A percentile compares a stretch with the other conserved stretches of the same genome.
phyloP scores from a whole-genome alignment of 2,797 vertebrate species.

The Lemur catta region DNA sequence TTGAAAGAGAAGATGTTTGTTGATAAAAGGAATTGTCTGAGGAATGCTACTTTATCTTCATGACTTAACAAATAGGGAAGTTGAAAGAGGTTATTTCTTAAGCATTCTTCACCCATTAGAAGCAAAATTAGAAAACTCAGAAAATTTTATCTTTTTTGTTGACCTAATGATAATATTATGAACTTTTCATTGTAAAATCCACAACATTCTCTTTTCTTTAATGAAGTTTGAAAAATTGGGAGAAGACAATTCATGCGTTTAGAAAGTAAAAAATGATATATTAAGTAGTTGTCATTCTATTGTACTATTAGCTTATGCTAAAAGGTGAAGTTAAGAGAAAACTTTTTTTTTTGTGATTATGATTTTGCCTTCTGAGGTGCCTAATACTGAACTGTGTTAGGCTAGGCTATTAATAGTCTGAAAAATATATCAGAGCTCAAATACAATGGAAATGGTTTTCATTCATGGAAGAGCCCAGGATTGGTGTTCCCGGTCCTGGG shows the following conservation, averaged over 20 bases:
- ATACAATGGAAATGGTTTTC: background rate
- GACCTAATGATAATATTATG: background rate
- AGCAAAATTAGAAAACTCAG: constrained; percentile 11
- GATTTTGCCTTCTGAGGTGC: background rate
- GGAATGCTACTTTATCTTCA: background rate
- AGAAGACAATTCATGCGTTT: background rate
- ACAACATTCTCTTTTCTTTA: background rate
- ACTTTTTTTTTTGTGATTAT: background rate
- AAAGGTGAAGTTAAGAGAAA: background rate
- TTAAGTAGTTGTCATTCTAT: background rate
- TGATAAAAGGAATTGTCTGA: constrained; percentile 20
- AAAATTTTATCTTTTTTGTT: background rate
- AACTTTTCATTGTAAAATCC: background rate
- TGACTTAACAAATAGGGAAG: background rate
- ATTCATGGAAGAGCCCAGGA: background rate
- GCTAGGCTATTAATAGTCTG: background rate
- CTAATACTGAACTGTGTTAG: rapidly evolving
- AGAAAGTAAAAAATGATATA: background rate
- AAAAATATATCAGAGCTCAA: background rate
- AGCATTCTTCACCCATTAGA: background rate
- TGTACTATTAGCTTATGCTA: too few relatives aligned
- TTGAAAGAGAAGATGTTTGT: background rate
- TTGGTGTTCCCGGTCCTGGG: background rate
- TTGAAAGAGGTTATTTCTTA: background rate
- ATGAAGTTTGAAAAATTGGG: background rate